These are phyloP conservation scores for Acanthosoma haemorrhoidale DNA, from an alignment of 2,888 invertebrate species.

Conservation along the genomic window DNA sequence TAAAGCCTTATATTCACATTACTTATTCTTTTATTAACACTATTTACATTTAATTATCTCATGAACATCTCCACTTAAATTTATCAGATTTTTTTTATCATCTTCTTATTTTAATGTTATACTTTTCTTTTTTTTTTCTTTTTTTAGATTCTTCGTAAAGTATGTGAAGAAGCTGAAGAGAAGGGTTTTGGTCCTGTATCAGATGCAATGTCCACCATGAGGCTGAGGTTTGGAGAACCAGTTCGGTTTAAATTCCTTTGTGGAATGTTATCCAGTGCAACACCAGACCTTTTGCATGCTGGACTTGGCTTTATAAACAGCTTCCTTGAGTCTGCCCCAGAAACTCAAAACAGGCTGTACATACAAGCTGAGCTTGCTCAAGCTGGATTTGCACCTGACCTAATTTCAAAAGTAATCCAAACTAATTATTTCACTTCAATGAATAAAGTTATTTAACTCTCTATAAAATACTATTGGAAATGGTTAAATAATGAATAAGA, in stretches of 20 bases:
- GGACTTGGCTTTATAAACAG: constrained; percentile 81
- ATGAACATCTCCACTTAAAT: too few relatives aligned
- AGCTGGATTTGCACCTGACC: constrained; percentile 64
- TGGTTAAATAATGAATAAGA: too few relatives aligned
- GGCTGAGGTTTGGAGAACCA: constrained; percentile 84
- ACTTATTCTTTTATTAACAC: too few relatives aligned
- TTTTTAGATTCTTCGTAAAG: constrained; percentile 71
- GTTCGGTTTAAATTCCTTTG: constrained; percentile 86
- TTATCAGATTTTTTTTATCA: too few relatives aligned
- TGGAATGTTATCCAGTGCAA: constrained; percentile 73
- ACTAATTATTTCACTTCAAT: neutral
- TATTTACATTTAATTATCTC: too few relatives aligned
- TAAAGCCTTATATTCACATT: too few relatives aligned
- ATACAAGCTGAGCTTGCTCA: constrained; percentile 73
- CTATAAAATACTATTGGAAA: too few relatives aligned
- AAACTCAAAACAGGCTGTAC: constrained; percentile 70
- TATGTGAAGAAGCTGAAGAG: constrained; percentile 66
- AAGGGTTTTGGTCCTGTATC: constrained; percentile 80
- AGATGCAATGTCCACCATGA: constrained; percentile 82
- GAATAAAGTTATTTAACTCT: too few relatives aligned
- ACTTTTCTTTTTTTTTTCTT: constrained; percentile 24
- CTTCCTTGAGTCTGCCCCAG: constrained; percentile 68
- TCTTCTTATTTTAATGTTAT: too few relatives aligned
- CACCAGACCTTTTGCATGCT: constrained; percentile 67
- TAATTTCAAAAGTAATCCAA: constrained; percentile 48